Percentiles rank a stretch among this genome's conserved stretches.
Evolutionary conservation across 37 sponge, comb jelly and placozoan species (phyloP).

Genomic region (Halichondria panicea): DNA sequence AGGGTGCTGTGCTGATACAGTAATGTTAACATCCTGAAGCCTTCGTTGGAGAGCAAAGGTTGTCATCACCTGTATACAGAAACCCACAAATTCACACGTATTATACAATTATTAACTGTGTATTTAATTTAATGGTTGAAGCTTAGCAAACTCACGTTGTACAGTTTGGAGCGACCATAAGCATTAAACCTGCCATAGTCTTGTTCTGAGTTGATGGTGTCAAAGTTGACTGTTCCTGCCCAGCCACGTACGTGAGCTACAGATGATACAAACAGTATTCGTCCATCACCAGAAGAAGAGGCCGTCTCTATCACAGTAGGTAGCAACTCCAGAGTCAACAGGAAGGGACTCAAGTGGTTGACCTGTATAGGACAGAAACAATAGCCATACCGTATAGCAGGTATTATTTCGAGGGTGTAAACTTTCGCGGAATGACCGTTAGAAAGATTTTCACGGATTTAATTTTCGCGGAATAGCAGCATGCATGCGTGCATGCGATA

Average conservation of each 20-base stretch:
- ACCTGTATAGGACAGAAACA: no score
- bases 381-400: no score
- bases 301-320: conserved; percentile 58
- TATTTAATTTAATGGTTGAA: no score
- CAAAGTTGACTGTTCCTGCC: conserved; percentile 45
- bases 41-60: conserved; percentile 61
- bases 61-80: conserved; percentile 49
- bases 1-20: conserved; percentile 75
- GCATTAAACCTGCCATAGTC: conserved; percentile 25
- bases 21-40: conserved; percentile 33
- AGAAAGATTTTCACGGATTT: no score
- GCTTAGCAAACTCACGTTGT: conserved; percentile 68
- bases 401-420: no score
- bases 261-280: conserved; percentile 79
- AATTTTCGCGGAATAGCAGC: no score
- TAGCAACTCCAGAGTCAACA: conserved; percentile 77
- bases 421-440: no score
- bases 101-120: no score
- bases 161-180: conserved; percentile 72
- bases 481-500: no score
- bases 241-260: conserved; percentile 4
- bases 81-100: no score
- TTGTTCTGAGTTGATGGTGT: background rate
- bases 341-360: conserved; percentile 75
- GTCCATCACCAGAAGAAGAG: conserved; percentile 42